Conservation (phyloP, 37 sponge, comb jelly and placozoan species). For the Diacarnus erythraeanus region DNA sequence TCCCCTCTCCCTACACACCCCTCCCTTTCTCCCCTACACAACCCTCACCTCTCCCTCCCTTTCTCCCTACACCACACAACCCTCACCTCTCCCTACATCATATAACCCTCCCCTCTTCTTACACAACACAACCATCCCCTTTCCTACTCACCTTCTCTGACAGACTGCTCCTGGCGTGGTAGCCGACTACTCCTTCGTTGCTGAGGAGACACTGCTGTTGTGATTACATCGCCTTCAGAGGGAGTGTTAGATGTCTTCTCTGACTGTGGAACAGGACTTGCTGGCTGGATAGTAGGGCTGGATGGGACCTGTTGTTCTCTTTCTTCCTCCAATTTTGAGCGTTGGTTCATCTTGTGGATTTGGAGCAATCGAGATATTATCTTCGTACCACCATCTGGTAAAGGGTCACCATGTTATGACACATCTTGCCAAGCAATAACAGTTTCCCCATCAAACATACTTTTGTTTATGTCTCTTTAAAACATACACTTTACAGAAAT, state of each 20-base stretch:
- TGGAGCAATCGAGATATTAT: not conserved
- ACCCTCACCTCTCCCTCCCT: not conserved
- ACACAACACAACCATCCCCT: not conserved
- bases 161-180: conserved; percentile 9
- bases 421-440: too few relatives aligned
- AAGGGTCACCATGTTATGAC: too few relatives aligned
- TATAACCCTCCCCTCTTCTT: not conserved
- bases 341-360: conserved; percentile 25
- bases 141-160: conserved; percentile 12
- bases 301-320: conserved; percentile 11
- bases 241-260: not conserved
- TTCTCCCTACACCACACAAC: not conserved
- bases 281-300: conserved; percentile 6
- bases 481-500: too few relatives aligned
- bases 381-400: not conserved
- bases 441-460: too few relatives aligned
- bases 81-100: too few relatives aligned
- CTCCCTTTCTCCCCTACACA: too few relatives aligned
- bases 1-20: too few relatives aligned
- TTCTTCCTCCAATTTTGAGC: conserved; percentile 9
- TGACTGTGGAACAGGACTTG: not conserved
- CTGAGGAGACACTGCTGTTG: not conserved
- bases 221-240: not conserved
- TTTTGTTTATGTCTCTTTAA: too few relatives aligned
- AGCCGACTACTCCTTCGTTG: not conserved